Conservation (phyloP, 23 tunicate species). For the Phallusia fumigata region DNA sequence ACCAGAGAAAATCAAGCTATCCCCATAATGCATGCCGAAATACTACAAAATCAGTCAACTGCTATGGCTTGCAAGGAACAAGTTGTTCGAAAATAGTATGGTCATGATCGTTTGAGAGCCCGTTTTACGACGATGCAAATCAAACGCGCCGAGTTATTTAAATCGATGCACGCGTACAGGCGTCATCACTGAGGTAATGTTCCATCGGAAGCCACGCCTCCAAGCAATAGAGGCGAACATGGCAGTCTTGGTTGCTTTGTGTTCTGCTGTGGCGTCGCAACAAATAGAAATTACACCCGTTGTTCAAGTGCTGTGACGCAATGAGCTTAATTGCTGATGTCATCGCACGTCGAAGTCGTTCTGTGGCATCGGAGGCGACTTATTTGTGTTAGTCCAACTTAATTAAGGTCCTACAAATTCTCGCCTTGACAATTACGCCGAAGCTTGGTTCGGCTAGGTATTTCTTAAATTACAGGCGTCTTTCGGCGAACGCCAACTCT, state of each 20-base stretch:
- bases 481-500: background rate
- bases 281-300: background rate
- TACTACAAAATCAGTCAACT: too few relatives aligned
- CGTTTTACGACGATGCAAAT: too few relatives aligned
- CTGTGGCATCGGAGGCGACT: background rate
- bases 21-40: too few relatives aligned
- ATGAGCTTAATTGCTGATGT: slow-evolving; percentile 1
- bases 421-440: background rate
- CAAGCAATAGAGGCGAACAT: background rate
- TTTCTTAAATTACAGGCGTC: slow-evolving; percentile 10
- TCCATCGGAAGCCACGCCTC: slow-evolving; percentile 12
- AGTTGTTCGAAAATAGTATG: too few relatives aligned
- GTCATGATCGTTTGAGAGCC: too few relatives aligned
- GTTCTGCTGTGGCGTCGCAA: slow-evolving; percentile 2
- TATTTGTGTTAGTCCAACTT: slow-evolving; percentile 7
- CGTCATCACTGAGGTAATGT: background rate
- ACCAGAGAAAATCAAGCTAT: too few relatives aligned
- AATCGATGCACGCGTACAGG: too few relatives aligned
- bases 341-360: background rate
- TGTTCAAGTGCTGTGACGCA: slow-evolving; percentile 4
- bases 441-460: background rate
- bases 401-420: background rate
- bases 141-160: too few relatives aligned
- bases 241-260: background rate
- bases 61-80: too few relatives aligned